phyloP scores from a whole-genome alignment of 2,888 invertebrate genomes.

The Amiota mariae region DNA sequence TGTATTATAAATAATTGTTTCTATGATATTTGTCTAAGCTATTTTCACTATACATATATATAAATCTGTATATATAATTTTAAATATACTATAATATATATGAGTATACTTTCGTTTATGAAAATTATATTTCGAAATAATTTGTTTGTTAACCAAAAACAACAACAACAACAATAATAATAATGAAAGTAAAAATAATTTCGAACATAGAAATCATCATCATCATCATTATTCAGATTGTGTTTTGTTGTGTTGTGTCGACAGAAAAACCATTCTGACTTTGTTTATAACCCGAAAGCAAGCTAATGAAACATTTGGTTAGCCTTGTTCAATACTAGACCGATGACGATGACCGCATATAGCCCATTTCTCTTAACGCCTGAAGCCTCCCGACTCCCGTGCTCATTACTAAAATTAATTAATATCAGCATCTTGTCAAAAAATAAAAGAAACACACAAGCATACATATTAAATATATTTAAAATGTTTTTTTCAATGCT shows the following conservation, averaged over 20 bases:
- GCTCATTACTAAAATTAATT: slow-evolving; percentile 24
- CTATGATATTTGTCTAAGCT: no score
- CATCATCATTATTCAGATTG: no score
- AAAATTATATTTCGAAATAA: no score
- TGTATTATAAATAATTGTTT: no score
- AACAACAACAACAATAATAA: no score
- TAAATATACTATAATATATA: no score
- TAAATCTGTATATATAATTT: no score
- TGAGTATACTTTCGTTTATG: no score
- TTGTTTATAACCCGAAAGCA: slow-evolving; percentile 9
- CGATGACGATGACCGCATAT: slow-evolving; percentile 16
- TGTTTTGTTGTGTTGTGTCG: no score
- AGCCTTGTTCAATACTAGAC: slow-evolving; percentile 23
- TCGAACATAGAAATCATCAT: neutral
- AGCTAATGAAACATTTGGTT: slow-evolving; percentile 14
- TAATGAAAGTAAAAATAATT: neutral
- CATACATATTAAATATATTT: neutral
- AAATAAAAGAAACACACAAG: neutral
- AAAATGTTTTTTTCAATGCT: slow-evolving; percentile 14
- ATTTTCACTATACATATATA: no score
- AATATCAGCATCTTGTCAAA: slow-evolving; percentile 14
- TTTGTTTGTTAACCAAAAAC: no score
- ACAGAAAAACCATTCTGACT: neutral
- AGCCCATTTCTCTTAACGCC: neutral
- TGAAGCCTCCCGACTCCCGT: neutral